Conservation (phyloP, 2,113 vertebrate species). For the Dromaius novaehollandiae region DNA sequence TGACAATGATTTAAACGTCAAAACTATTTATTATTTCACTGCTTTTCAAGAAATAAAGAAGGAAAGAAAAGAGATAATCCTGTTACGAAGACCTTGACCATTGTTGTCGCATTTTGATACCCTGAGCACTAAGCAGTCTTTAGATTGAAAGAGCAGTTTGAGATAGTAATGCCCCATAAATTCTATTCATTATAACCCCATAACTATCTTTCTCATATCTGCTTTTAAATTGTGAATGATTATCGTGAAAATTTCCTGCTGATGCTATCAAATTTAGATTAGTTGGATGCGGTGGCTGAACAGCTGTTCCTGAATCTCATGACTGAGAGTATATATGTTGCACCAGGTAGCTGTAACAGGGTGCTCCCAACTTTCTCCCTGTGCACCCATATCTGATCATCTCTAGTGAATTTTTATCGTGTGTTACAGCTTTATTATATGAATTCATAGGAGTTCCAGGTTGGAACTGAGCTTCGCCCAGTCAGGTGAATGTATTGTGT, state of each 20-base stretch:
- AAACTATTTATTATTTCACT: neutral
- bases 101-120: neutral
- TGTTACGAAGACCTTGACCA: neutral
- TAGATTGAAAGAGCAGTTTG: neutral
- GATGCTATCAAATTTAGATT: neutral
- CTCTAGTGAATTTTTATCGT: neutral
- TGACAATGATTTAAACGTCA: neutral
- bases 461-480: neutral
- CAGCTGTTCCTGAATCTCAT: neutral
- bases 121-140: neutral
- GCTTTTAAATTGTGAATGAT: neutral
- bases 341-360: neutral
- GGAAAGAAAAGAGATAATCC: neutral
- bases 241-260: neutral
- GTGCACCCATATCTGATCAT: neutral
- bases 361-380: neutral
- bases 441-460: neutral
- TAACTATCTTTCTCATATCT: neutral
- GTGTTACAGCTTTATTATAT: neutral
- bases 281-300: neutral
- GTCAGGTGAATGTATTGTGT: neutral
- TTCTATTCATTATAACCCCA: neutral
- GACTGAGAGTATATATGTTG: neutral
- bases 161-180: neutral
- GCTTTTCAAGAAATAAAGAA: neutral